phyloP scores from a whole-genome alignment of 2,888 invertebrate species.

The Hecatera dysodea region DNA sequence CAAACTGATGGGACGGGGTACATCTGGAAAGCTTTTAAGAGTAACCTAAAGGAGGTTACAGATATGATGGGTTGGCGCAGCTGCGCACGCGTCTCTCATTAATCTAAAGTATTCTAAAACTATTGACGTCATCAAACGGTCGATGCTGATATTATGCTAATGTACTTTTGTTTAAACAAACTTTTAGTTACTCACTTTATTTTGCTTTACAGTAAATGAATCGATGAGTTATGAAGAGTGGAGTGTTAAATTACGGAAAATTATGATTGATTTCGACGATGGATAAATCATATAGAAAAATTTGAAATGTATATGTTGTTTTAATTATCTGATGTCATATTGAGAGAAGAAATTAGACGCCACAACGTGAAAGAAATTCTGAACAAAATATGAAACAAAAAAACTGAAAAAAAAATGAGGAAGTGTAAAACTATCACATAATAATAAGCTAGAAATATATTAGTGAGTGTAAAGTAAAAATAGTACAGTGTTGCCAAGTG shows the following conservation, averaged over 20 bases:
- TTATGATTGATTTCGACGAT: neutral
- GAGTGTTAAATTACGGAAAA: constrained; percentile 10
- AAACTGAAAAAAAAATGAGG: neutral
- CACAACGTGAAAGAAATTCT: neutral
- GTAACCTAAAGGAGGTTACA: constrained; percentile 61
- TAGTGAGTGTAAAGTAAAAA: constrained; percentile 33
- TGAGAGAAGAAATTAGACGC: neutral
- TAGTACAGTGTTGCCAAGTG: constrained; percentile 47
- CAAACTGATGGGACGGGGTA: constrained; percentile 65
- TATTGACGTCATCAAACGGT: constrained; percentile 64
- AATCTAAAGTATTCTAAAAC: constrained; percentile 56
- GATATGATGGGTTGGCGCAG: constrained; percentile 61
- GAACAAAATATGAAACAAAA: neutral
- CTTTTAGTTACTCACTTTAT: constrained; percentile 33
- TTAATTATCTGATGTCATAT: neutral
- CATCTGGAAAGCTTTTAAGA: constrained; percentile 77
- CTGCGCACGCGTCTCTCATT: constrained; percentile 62
- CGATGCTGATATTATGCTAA: constrained; percentile 30
- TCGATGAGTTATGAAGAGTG: constrained; percentile 7
- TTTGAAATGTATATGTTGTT: neutral
- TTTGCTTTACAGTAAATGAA: constrained; percentile 31
- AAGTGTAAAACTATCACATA: neutral
- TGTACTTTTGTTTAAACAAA: constrained; percentile 36
- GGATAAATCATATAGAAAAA: neutral
- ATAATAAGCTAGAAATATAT: constrained; percentile 23